Conservation (phyloP, 2,113 vertebrate species). For the Chloebia gouldiae region DNA sequence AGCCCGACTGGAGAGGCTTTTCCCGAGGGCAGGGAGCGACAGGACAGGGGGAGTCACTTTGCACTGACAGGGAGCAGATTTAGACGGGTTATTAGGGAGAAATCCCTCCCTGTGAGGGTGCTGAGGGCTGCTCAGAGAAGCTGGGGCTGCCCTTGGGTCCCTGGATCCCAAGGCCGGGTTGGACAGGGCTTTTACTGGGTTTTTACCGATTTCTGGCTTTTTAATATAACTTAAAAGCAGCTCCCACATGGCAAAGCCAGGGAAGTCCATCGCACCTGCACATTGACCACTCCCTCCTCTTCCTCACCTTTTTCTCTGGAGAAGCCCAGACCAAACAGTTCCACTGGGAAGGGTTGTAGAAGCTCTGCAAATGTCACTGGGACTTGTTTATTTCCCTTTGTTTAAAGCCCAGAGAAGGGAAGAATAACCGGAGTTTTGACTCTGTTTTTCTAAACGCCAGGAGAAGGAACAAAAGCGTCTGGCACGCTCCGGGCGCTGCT, state of each 20-base stretch:
- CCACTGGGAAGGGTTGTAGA: accelerated
- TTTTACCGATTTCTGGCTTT: neutral
- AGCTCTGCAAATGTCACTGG: neutral
- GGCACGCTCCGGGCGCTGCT: neutral
- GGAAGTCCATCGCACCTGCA: accelerated
- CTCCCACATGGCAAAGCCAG: accelerated
- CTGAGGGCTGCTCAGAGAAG: neutral
- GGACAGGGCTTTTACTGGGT: accelerated
- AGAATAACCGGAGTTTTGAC: neutral
- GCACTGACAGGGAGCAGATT: accelerated
- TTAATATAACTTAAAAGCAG: neutral
- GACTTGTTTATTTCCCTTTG: neutral
- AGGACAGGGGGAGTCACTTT: too few relatives aligned
- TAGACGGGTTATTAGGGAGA: neutral
- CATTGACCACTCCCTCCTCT: neutral
- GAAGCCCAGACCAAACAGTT: neutral
- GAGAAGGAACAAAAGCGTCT: neutral
- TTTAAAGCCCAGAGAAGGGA: neutral
- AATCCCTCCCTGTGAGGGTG: neutral
- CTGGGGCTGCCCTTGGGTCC: neutral
- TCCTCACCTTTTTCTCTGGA: neutral
- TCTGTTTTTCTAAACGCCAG: neutral
- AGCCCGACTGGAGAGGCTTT: neutral
- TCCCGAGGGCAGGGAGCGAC: neutral
- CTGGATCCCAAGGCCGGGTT: neutral